Base-by-base conservation (phyloP, 2,113 vertebrate genomes). In the Riparia riparia region DNA sequence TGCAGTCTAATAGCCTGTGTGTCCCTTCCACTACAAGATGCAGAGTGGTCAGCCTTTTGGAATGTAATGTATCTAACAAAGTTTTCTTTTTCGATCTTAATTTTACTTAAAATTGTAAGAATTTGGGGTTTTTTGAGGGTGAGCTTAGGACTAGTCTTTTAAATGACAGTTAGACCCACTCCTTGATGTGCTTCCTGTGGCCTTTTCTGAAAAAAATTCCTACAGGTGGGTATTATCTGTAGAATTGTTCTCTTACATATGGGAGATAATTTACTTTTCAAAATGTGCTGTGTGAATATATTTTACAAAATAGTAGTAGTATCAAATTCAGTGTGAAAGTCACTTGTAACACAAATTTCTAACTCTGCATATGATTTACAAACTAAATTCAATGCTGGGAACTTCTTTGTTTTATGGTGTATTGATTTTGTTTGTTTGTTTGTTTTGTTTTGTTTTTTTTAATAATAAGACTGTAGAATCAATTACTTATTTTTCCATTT, bases 401-500 rank as follows among this genome's bases (percentile, higher is more conserved):
- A 39, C 17, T 73, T 71, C 13, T 66, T 57, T 95, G 7, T 53
- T 92, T 51, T 93, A 77, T 80, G 37, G 39, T 78, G 6, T 61
- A 86, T 13, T 72, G 61, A 64, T 42, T 74, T 61, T 42, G 16
- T 31, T 37, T 37, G 8, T 37, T 37, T 37, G 37, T 37, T 37
- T 37, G 37, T 42, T 74, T 61, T 42, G 19, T 28, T 32, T 53
- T 14, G 2, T 12, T 29, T 45, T 34, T 61, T 77, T 42, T 7
- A 60, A 61, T 64, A 93, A 10, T 69, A 66, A 70, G 20, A 71
- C 70, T 77, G 58, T 50, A 50, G 72, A 82, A 95, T 91, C 39
- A 87, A 44, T 94, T 76, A 78, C 47, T 94, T 96, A 49, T 88
- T 94, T 96, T 88, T 95, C 69, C 26, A 56, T 97, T 97, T 92